phyloP scores from a whole-genome alignment of 1,140 invertebrate genomes.

The Argopecten irradians region DNA sequence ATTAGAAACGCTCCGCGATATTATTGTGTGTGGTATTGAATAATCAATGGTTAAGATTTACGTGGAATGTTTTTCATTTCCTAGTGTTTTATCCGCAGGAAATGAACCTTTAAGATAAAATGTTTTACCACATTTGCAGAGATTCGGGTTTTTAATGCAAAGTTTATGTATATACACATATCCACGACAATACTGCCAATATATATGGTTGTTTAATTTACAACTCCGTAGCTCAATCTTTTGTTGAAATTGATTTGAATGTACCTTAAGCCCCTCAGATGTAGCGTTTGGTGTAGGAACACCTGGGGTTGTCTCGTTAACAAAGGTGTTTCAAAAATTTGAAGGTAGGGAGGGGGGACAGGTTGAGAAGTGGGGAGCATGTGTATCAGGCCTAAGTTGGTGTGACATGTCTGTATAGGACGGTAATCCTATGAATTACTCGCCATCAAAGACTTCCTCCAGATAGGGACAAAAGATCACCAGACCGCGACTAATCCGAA shows the following conservation, averaged over 20 bases:
- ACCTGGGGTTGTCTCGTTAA: conserved; percentile 7
- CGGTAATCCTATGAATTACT: background rate
- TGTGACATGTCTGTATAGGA: conserved; percentile 9
- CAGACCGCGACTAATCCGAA: background rate
- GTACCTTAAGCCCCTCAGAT: background rate
- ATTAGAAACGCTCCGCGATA: background rate
- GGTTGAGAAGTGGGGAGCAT: background rate
- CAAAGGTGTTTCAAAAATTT: conserved; percentile 14
- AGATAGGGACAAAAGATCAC: conserved; percentile 11
- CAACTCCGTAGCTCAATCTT: background rate
- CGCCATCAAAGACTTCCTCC: background rate
- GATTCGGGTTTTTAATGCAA: background rate
- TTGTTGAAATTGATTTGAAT: conserved; percentile 1
- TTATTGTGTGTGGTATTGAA: background rate
- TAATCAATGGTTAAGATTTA: background rate
- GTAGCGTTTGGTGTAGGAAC: background rate
- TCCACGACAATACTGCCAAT: background rate
- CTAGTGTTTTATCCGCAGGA: background rate
- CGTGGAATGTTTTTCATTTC: background rate
- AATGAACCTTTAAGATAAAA: conserved; percentile 12
- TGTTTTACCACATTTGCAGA: background rate
- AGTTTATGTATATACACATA: background rate
- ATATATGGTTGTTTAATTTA: conserved; percentile 23
- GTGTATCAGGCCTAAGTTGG: background rate
- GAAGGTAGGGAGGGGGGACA: background rate